These are phyloP conservation scores for Lasioglossum malachurum DNA, from an alignment of 2,888 invertebrate species.

Conservation along the genomic window DNA sequence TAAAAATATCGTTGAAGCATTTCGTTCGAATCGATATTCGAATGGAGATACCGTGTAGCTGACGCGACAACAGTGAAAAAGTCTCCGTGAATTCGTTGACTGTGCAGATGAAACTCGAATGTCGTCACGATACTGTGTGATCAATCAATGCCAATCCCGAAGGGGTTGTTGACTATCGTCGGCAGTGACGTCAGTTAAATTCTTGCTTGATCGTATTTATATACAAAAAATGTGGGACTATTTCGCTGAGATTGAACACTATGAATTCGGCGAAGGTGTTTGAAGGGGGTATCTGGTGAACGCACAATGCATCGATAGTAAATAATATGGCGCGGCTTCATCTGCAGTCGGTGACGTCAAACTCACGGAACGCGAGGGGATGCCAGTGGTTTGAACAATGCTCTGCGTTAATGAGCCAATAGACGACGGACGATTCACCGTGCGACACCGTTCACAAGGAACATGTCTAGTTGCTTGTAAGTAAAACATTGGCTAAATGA, in stretches of 20 bases:
- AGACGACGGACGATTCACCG: not conserved
- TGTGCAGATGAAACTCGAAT: not conserved
- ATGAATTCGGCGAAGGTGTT: not conserved
- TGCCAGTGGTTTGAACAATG: conserved; percentile 37
- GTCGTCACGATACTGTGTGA: conserved; percentile 2
- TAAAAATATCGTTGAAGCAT: conserved; percentile 11
- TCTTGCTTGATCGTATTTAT: not conserved
- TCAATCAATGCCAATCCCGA: not conserved
- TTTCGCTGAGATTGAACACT: not conserved
- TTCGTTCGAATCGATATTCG: conserved; percentile 51
- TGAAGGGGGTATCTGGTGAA: conserved; percentile 19
- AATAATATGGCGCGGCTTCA: conserved; percentile 67
- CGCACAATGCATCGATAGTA: conserved; percentile 47
- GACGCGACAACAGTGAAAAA: conserved; percentile 28
- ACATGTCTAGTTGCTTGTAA: not conserved
- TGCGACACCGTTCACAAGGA: not conserved
- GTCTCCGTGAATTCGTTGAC: not conserved
- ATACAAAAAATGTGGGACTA: not conserved
- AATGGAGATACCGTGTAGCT: not conserved
- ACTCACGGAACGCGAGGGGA: conserved; percentile 36
- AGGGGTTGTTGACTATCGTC: not conserved
- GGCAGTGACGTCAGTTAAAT: not conserved
- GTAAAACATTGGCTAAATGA: conserved; percentile 1
- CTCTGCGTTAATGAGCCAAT: not conserved
- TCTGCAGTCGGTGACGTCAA: conserved; percentile 69